These are phyloP conservation scores for Dicaeum eximium DNA, from an alignment of 2,113 vertebrate genomes.

Conservation along the genomic window DNA sequence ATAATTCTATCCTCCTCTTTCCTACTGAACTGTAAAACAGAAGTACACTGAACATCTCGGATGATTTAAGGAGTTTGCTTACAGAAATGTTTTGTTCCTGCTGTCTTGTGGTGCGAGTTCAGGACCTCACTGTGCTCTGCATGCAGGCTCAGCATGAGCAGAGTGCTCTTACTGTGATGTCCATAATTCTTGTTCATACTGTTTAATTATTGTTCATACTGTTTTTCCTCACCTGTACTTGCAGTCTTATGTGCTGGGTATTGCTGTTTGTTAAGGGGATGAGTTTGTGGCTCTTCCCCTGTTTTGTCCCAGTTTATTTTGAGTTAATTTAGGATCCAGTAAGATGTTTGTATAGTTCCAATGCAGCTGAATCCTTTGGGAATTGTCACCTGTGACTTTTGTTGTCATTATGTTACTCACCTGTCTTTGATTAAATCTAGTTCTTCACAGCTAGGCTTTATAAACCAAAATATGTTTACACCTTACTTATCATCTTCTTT, in stretches of 20 bases:
- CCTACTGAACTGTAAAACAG: not conserved
- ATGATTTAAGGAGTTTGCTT: not conserved
- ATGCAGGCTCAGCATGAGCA: rapidly evolving
- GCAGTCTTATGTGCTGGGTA: not conserved
- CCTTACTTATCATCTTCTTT: not conserved
- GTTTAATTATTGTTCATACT: not conserved
- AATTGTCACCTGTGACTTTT: not conserved
- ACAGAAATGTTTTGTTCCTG: not conserved
- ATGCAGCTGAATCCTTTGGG: not conserved
- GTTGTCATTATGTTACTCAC: not conserved
- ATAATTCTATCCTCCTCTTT: not conserved
- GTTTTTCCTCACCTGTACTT: not conserved
- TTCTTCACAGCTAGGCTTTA: not conserved
- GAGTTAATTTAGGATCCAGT: not conserved
- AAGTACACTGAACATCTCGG: not conserved
- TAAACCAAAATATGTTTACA: not conserved
- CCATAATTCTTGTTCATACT: not conserved
- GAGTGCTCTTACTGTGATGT: not conserved
- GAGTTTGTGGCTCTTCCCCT: not conserved
- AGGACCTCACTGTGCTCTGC: not conserved
- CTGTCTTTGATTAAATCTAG: not conserved
- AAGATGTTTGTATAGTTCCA: not conserved
- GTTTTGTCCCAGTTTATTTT: not conserved
- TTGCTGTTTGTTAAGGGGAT: not conserved
- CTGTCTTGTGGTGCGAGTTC: not conserved